A percentile compares a stretch with the other conserved stretches of the same genome.
Evolutionary conservation across 2,113 vertebrate species (phyloP).

Genomic region (Centropus unirufus): DNA sequence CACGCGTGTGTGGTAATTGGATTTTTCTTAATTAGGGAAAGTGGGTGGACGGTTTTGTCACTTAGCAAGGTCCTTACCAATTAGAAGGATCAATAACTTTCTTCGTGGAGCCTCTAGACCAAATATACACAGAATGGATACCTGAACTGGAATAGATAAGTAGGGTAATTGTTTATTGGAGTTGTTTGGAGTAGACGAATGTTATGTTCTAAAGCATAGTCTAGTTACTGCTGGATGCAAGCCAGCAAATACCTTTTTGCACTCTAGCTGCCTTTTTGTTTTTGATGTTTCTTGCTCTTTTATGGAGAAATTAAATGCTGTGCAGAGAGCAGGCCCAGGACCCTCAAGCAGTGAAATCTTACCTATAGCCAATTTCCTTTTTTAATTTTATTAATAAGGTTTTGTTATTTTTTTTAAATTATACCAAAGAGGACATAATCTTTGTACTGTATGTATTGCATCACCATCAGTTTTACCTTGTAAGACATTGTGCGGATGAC

Average conservation of each 20-base stretch:
- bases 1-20: conserved; percentile 25
- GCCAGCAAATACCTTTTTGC: background rate
- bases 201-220: background rate
- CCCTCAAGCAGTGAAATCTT: background rate
- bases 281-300: background rate
- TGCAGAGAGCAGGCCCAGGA: background rate
- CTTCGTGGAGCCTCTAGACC: background rate
- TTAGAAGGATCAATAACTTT: conserved; percentile 48
- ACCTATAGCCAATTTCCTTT: background rate
- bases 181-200: background rate
- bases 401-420: background rate
- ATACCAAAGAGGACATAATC: background rate
- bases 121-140: background rate
- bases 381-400: too few species aligned
- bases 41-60: conserved; percentile 16
- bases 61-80: conserved; percentile 8
- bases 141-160: background rate
- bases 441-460: background rate
- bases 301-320: background rate
- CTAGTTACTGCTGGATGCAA: background rate
- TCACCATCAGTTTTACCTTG: background rate
- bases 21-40: conserved; percentile 60
- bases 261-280: background rate
- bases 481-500: background rate
- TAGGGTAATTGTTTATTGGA: background rate